phyloP scores from a whole-genome alignment of 2,113 vertebrate genomes.

The Dicentrarchus labrax region DNA sequence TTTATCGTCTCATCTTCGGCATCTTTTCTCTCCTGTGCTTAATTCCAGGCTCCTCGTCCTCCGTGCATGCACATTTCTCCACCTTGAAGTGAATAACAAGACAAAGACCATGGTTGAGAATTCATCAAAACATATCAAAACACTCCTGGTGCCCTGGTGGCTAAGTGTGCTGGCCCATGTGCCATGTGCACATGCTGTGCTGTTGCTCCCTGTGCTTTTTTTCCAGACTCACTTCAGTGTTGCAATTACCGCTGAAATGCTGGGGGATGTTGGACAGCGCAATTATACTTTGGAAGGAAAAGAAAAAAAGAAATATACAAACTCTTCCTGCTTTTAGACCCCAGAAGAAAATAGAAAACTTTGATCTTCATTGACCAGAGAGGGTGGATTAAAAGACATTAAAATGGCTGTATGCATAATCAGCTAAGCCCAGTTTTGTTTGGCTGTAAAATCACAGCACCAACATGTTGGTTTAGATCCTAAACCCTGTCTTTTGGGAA shows the following conservation, averaged over 20 bases:
- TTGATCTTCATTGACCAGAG: conserved; percentile 47
- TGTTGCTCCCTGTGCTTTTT: conserved; percentile 50
- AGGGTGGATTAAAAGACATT: conserved; percentile 50
- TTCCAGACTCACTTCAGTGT: conserved; percentile 42
- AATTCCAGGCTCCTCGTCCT: conserved; percentile 60
- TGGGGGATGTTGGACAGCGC: conserved; percentile 14
- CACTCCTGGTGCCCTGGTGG: conserved; percentile 47
- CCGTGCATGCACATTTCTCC: conserved; percentile 60
- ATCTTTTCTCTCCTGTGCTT: conserved; percentile 63
- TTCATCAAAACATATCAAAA: conserved; percentile 62
- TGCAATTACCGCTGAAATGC: conserved; percentile 48
- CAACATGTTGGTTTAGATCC: conserved; percentile 59
- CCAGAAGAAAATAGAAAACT: conserved; percentile 30
- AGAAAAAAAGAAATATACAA: conserved; percentile 1
- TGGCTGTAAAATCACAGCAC: conserved; percentile 52
- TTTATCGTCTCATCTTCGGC: conserved; percentile 74
- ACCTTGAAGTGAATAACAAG: conserved; percentile 59
- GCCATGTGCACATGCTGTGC: conserved; percentile 57
- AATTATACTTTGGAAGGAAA: conserved; percentile 5
- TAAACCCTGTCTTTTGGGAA: conserved; percentile 47
- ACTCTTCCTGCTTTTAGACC: conserved; percentile 21
- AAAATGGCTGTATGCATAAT: conserved; percentile 52
- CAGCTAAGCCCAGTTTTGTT: conserved; percentile 41
- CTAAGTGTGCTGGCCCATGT: conserved; percentile 50
- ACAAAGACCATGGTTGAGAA: conserved; percentile 24